Percentiles rank a stretch among this genome's conserved stretches.
Conservation (phyloP, 2,797 vertebrate genomes). For the Melanotaenia maccullochi region DNA sequence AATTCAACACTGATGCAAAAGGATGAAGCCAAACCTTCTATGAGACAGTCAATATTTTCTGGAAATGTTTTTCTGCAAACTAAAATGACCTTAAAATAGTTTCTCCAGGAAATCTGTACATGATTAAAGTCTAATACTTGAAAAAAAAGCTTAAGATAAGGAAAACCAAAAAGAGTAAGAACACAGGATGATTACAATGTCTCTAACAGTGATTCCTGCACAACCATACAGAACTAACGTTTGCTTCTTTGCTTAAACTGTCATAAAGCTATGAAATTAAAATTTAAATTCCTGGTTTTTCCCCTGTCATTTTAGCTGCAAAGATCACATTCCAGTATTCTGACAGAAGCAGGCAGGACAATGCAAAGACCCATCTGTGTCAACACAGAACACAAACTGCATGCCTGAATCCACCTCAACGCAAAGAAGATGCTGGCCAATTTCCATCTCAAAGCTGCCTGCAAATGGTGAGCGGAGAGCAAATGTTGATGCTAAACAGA, state of each 20-base stretch:
- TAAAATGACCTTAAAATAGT: background rate
- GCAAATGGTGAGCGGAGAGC: background rate
- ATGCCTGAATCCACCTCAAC: background rate
- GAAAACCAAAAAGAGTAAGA: background rate
- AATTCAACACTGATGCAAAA: conserved; percentile 5
- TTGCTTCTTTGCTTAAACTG: background rate
- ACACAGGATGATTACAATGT: too few relatives aligned
- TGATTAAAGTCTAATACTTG: background rate
- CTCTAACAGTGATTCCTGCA: background rate
- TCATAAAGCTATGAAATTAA: background rate
- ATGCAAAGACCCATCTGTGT: background rate
- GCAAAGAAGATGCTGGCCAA: background rate
- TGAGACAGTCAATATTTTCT: background rate
- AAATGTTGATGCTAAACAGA: conserved; percentile 32
- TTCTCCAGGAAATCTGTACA: background rate
- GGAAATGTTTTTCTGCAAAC: conserved; percentile 2
- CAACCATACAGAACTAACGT: background rate
- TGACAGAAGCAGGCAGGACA: background rate
- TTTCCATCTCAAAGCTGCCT: background rate
- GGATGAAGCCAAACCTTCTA: background rate
- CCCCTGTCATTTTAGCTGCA: background rate
- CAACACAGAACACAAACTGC: background rate
- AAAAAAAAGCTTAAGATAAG: background rate
- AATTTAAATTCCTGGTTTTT: background rate
- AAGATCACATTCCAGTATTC: conserved; percentile 15